A percentile compares a stretch with the other conserved stretches of the same genome.
These are phyloP conservation scores for Dynastes maya DNA, from an alignment of 2,888 invertebrate species.

Conservation along the genomic window DNA sequence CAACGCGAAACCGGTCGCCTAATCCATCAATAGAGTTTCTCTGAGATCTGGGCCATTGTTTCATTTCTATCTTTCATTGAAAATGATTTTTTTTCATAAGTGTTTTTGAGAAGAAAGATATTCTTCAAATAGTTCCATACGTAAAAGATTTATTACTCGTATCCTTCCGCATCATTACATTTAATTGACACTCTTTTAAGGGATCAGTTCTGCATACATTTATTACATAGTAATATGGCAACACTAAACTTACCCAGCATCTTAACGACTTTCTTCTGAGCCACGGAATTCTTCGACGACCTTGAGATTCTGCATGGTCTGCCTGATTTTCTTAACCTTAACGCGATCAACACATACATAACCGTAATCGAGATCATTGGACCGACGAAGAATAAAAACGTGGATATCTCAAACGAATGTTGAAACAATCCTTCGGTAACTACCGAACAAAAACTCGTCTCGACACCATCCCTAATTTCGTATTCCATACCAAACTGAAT, in stretches of 20 bases:
- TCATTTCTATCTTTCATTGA: no score
- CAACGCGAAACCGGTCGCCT: no score
- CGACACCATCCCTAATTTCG: slow-evolving; percentile 66
- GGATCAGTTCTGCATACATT: no score
- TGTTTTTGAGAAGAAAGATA: no score
- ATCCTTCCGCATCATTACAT: no score
- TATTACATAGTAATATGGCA: no score
- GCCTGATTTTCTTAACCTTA: slow-evolving; percentile 79
- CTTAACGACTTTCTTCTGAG: slow-evolving; percentile 79
- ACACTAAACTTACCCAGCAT: slow-evolving; percentile 81
- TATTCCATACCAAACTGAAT: slow-evolving; percentile 70
- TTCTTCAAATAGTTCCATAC: no score
- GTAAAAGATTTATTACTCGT: no score
- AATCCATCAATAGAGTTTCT: no score
- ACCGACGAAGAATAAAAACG: slow-evolving; percentile 86
- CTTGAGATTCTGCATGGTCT: slow-evolving; percentile 50
- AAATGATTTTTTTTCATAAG: no score
- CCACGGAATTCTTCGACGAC: slow-evolving; percentile 61
- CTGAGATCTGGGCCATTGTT: no score
- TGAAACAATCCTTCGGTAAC: slow-evolving; percentile 74
- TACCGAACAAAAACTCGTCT: slow-evolving; percentile 69
- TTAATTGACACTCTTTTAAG: no score
- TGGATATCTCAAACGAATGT: slow-evolving; percentile 86
- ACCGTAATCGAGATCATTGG: slow-evolving; percentile 91
- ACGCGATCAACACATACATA: slow-evolving; percentile 84